Evolutionary conservation across 2,888 invertebrate genomes (phyloP).

Genomic region (Drosophila aldrichi): DNA sequence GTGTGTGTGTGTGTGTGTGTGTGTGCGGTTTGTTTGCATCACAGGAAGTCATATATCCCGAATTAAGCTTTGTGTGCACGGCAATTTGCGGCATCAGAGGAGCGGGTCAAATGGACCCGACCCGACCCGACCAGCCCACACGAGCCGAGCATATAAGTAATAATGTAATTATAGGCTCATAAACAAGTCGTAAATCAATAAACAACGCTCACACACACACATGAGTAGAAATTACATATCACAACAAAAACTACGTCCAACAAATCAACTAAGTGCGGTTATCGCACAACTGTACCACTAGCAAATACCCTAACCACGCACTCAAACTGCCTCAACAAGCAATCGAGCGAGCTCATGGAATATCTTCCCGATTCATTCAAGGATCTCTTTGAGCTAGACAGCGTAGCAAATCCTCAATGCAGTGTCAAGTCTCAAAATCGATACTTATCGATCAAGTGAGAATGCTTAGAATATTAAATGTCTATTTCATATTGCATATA

Average conservation of each 20-base stretch:
- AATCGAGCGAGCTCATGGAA: neutral
- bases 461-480: too few species aligned
- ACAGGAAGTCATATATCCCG: conserved; percentile 57
- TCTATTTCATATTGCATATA: too few species aligned
- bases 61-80: conserved; percentile 64
- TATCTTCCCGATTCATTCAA: too few species aligned
- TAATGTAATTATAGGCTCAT: conserved; percentile 75
- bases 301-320: neutral
- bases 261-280: neutral
- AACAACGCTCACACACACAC: conserved; percentile 27
- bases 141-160: conserved; percentile 56
- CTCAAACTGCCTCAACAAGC: neutral
- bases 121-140: conserved; percentile 16
- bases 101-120: conserved; percentile 8
- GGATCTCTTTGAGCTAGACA: too few species aligned
- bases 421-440: neutral
- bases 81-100: conserved; percentile 47
- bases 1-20: neutral
- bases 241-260: conserved; percentile 21
- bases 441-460: neutral
- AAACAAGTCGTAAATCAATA: conserved; percentile 78
- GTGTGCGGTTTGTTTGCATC: conserved; percentile 20
- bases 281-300: neutral
- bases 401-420: too few species aligned
- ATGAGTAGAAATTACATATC: conserved; percentile 40